Evolutionary conservation across 1,140 invertebrate species (phyloP).

Genomic region (Zaprionus tsacasi): DNA sequence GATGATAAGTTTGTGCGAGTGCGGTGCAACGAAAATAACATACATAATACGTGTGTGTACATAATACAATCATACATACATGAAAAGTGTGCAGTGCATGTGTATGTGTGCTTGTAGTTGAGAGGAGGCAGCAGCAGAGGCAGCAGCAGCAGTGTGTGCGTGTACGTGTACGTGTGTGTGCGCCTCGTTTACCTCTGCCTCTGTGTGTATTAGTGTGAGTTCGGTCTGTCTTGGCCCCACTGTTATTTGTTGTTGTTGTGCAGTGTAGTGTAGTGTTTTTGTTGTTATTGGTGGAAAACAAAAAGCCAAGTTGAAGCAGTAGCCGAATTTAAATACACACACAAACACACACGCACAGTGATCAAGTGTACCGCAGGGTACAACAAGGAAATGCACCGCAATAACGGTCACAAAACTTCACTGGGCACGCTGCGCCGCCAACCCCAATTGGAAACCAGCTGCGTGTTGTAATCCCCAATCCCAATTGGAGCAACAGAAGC

Average conservation of each 20-base stretch:
- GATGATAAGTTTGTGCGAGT: slow-evolving; percentile 73
- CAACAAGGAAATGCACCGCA: slow-evolving; percentile 74
- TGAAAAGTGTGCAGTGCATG: slow-evolving; percentile 32
- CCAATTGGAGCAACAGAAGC: slow-evolving; percentile 28
- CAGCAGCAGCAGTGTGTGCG: slow-evolving; percentile 1
- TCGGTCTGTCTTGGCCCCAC: slow-evolving; percentile 11
- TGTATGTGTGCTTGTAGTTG: slow-evolving; percentile 17
- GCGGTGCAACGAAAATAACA: slow-evolving; percentile 76
- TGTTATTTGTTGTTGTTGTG: slow-evolving; percentile 5
- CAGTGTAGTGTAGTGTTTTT: slow-evolving; percentile 8
- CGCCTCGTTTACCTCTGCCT: slow-evolving; percentile 17
- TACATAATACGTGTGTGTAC: slow-evolving; percentile 70
- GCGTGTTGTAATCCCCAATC: slow-evolving; percentile 53
- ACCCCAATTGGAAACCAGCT: slow-evolving; percentile 28
- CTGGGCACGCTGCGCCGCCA: slow-evolving; percentile 17
- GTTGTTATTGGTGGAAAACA: slow-evolving; percentile 56
- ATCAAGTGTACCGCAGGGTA: not conserved
- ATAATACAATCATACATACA: slow-evolving; percentile 48
- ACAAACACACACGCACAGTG: slow-evolving; percentile 37
- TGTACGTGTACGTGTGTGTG: slow-evolving; percentile 27
- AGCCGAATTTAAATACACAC: slow-evolving; percentile 46
- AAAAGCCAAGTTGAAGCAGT: slow-evolving; percentile 70
- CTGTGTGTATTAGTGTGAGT: slow-evolving; percentile 7
- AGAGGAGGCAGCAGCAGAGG: not conserved
- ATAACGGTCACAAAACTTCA: slow-evolving; percentile 41